Conservation (phyloP, 2,888 invertebrate species). For the Exephanes ischioxanthus region DNA sequence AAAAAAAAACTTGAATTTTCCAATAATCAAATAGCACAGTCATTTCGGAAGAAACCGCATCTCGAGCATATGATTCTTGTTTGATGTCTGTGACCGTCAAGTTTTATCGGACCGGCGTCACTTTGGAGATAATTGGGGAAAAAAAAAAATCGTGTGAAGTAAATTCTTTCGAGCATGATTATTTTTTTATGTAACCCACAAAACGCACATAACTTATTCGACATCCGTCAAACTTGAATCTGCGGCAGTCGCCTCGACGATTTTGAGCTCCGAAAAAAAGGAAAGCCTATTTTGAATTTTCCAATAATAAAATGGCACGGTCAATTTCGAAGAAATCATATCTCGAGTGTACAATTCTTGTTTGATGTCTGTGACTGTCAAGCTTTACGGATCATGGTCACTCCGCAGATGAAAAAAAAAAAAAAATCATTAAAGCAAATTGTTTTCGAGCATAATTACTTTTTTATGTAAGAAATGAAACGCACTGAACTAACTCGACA, state of each 20-base stretch:
- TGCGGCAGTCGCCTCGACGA: neutral
- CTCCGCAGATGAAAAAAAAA: neutral
- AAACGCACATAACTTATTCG: neutral
- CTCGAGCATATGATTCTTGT: neutral
- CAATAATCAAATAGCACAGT: neutral
- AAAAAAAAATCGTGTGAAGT: neutral
- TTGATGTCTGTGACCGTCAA: neutral
- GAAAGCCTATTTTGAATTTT: neutral
- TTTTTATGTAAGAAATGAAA: neutral
- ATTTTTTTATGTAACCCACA: neutral
- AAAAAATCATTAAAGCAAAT: neutral
- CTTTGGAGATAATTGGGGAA: neutral
- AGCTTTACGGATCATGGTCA: neutral
- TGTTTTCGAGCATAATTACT: neutral
- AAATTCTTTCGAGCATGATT: neutral
- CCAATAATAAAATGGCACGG: neutral
- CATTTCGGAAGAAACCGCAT: neutral
- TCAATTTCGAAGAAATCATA: neutral
- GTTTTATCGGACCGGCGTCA: neutral
- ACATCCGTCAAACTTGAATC: neutral
- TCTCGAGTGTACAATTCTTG: neutral
- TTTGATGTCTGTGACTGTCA: neutral
- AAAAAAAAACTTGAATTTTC: neutral
- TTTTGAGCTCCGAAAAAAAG: neutral
- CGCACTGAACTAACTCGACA: neutral